phyloP scores from a whole-genome alignment of 2,888 invertebrate species.

The Caenorhabditis angaria region DNA sequence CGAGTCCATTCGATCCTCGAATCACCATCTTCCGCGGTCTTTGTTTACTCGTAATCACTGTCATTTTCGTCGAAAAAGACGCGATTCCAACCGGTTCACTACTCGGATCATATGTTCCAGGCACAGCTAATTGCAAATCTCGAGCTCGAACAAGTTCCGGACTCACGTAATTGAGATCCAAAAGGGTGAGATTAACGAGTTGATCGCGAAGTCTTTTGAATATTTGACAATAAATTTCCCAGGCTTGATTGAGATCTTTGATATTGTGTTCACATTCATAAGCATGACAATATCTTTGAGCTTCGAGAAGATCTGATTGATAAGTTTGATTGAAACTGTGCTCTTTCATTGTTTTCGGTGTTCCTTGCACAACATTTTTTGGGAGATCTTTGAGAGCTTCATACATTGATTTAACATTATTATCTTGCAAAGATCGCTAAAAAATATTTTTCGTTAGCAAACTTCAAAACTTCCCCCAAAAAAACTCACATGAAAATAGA shows the following conservation, averaged over 20 bases:
- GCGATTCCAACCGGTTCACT: slow-evolving; percentile 79
- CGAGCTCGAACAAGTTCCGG: slow-evolving; percentile 78
- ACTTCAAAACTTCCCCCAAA: not conserved
- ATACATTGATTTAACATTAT: slow-evolving; percentile 95
- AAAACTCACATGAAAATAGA: slow-evolving; percentile 85
- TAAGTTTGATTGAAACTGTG: slow-evolving; percentile 94
- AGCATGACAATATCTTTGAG: slow-evolving; percentile 92
- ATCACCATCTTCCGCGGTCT: slow-evolving; percentile 93
- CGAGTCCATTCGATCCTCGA: slow-evolving; percentile 89
- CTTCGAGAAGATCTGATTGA: slow-evolving; percentile 90
- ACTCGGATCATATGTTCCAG: slow-evolving; percentile 94
- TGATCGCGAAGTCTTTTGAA: slow-evolving; percentile 95
- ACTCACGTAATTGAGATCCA: slow-evolving; percentile 86
- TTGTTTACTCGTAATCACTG: slow-evolving; percentile 95
- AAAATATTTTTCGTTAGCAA: slow-evolving; percentile 7
- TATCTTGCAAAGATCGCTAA: slow-evolving; percentile 79
- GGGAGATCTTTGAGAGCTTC: slow-evolving; percentile 93
- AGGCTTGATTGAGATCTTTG: slow-evolving; percentile 89
- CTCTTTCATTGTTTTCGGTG: slow-evolving; percentile 91
- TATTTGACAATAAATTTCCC: slow-evolving; percentile 98
- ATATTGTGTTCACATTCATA: slow-evolving; percentile 85
- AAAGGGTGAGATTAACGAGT: slow-evolving; percentile 78
- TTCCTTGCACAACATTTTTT: slow-evolving; percentile 87
- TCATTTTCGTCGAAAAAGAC: slow-evolving; percentile 44
- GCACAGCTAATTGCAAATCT: slow-evolving; percentile 93